phyloP scores from a whole-genome alignment of 2,888 invertebrate genomes.

The Chloroclystis v-ata region DNA sequence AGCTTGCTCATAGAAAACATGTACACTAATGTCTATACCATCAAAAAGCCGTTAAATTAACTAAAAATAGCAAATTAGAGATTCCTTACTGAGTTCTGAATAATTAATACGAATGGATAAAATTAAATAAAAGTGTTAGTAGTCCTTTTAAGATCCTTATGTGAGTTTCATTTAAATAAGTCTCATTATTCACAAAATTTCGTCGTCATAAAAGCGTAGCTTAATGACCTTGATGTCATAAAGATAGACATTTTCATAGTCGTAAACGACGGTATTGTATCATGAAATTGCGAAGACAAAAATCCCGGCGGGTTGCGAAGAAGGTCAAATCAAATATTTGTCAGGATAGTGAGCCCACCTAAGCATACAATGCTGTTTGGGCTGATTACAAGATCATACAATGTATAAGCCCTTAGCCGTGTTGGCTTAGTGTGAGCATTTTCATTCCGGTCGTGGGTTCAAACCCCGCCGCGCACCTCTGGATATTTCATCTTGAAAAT shows the following conservation, averaged over 20 bases:
- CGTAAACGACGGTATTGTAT: constrained; percentile 10
- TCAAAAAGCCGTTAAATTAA: no score
- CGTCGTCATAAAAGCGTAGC: constrained; percentile 4
- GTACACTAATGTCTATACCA: no score
- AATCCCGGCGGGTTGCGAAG: constrained; percentile 18
- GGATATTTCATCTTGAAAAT: no score
- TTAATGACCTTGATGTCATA: constrained; percentile 12
- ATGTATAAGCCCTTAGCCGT: constrained; percentile 36
- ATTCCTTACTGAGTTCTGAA: no score
- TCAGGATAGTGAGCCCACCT: constrained; percentile 23
- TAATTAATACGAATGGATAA: no score
- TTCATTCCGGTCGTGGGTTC: no score
- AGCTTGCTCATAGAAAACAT: no score
- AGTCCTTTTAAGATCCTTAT: background rate
- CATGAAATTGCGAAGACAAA: constrained; percentile 12
- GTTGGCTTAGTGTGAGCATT: no score
- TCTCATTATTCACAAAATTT: background rate
- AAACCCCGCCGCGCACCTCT: no score
- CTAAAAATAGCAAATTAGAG: no score
- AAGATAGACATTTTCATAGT: constrained; percentile 14
- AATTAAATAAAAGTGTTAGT: no score
- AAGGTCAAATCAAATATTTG: constrained; percentile 39
- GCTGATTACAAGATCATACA: constrained; percentile 43
- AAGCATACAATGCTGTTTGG: constrained; percentile 37
- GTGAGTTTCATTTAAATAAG: background rate